A percentile compares a stretch with the other conserved stretches of the same genome.
Evolutionary conservation across 1,140 invertebrate genomes (phyloP).

Genomic region (Eurytemora carolleeae): DNA sequence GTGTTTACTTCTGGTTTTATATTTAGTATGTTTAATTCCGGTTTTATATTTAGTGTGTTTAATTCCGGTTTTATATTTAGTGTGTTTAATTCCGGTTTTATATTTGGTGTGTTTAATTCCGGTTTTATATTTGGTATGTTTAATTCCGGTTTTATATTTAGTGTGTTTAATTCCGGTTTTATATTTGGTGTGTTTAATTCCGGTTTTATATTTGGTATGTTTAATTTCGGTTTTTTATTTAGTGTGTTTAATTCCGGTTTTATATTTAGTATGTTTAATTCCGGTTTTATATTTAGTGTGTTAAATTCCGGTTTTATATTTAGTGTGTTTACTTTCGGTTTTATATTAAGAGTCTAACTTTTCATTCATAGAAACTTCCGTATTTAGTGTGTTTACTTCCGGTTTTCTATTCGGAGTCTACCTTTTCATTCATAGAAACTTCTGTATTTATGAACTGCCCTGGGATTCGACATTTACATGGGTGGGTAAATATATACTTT

Average conservation of each 20-base stretch:
- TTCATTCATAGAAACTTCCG: background rate
- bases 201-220: too few relatives aligned
- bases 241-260: background rate
- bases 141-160: too few relatives aligned
- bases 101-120: too few relatives aligned
- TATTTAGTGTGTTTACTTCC: background rate
- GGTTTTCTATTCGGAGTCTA: background rate
- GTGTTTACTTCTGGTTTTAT: too few relatives aligned
- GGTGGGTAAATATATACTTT: background rate
- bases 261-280: background rate
- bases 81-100: too few relatives aligned
- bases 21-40: too few relatives aligned
- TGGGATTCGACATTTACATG: slow-evolving; percentile 12
- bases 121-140: too few relatives aligned
- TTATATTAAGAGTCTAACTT: background rate
- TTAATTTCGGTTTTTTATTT: too few relatives aligned
- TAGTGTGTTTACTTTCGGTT: background rate
- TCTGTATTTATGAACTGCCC: slow-evolving; percentile 10
- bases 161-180: too few relatives aligned
- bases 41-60: too few relatives aligned
- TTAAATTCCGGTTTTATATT: background rate
- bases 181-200: too few relatives aligned
- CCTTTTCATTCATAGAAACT: slow-evolving; percentile 9
- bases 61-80: too few relatives aligned
- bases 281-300: background rate